A percentile compares a stretch with the other conserved stretches of the same genome.
Conservation (phyloP, 2,113 vertebrate genomes). For the Osmerus eperlanus region DNA sequence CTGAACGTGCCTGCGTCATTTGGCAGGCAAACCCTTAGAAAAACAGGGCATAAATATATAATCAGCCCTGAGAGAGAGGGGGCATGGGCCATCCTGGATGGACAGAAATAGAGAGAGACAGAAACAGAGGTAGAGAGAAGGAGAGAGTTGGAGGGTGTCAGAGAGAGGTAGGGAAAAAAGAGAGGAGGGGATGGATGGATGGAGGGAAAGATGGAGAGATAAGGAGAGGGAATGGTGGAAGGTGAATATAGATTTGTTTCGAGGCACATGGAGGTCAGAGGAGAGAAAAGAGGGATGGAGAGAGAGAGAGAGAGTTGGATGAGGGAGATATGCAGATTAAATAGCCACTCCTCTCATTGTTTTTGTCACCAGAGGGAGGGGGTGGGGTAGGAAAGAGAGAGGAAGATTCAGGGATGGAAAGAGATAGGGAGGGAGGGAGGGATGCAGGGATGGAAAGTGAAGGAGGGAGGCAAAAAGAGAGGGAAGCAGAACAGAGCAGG, state of each 20-base stretch:
- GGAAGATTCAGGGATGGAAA: neutral
- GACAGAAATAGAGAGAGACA: neutral
- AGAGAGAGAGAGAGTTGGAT: slow-evolving; percentile 2
- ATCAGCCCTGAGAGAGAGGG: slow-evolving; percentile 3
- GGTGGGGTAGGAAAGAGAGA: neutral
- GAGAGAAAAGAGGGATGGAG: slow-evolving; percentile 9
- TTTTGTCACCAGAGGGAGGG: neutral
- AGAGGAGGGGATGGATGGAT: neutral
- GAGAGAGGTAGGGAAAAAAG: neutral
- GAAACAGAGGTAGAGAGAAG: neutral
- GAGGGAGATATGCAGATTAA: slow-evolving; percentile 3
- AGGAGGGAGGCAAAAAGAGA: neutral
- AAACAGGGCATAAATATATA: slow-evolving; percentile 41
- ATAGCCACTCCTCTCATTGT: slow-evolving; percentile 11
- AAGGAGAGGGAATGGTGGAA: neutral
- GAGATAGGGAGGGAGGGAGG: neutral
- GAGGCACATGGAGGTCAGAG: slow-evolving; percentile 20
- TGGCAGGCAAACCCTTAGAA: slow-evolving; percentile 35
- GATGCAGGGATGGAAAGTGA: neutral
- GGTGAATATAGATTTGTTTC: neutral
- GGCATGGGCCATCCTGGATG: neutral
- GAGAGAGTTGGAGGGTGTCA: neutral
- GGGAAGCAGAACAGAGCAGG: neutral
- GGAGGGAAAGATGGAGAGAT: neutral
- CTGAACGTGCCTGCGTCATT: slow-evolving; percentile 39